Base-by-base conservation (phyloP, 2,797 vertebrate species). In the Eulemur rubriventer region DNA sequence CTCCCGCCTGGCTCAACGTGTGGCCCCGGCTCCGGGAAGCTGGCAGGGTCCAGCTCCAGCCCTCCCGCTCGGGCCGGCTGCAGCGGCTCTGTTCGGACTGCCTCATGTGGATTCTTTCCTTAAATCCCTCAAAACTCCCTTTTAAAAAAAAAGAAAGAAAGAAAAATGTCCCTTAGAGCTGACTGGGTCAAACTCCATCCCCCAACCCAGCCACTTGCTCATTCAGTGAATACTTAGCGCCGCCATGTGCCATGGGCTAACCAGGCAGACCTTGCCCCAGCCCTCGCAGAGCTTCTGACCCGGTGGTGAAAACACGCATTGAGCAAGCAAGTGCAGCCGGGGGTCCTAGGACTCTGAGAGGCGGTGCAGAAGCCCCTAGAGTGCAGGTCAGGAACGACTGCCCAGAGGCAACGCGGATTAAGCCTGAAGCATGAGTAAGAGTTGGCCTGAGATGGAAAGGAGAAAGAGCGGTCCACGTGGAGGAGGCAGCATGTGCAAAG, bases 31-130 rank as follows among this genome's bases (percentile, higher is more conserved):
- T 81, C 78, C 18, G 20, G 18, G n/a, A 12, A 38, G 69, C 55
- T 6, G 33, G 11, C 55, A 13, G 9, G 7, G 35, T 41, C 41
- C 35, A 4, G 30, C 2, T 13, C 1, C 0, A 22, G 4, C n/a
- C 30, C 33, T 73, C 48, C 33, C 7, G 0, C 43, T 13, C 5
- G 0, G 33, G 20, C 4, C 12, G 8, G 7, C 33, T 28, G 5
- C 3, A n/a, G 61, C 67, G 1, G 55, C 55, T 24, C 55, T 57
- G 22, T 9, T 7, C 55, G 7, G 55, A 24, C 22, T 28, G 57
- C 57, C 57, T 59, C 11, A 4, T 28, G 26, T 28, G 57, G 57
- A 59, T 28, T 59, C 24, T 59, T 26, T 59, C 57, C 24, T 59
- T 59, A 59, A 59, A 59, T 26, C 57, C 24, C 57, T 59, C 24